Conservation (phyloP, 2,797 vertebrate species). For the Tachyglossus aculeatus region DNA sequence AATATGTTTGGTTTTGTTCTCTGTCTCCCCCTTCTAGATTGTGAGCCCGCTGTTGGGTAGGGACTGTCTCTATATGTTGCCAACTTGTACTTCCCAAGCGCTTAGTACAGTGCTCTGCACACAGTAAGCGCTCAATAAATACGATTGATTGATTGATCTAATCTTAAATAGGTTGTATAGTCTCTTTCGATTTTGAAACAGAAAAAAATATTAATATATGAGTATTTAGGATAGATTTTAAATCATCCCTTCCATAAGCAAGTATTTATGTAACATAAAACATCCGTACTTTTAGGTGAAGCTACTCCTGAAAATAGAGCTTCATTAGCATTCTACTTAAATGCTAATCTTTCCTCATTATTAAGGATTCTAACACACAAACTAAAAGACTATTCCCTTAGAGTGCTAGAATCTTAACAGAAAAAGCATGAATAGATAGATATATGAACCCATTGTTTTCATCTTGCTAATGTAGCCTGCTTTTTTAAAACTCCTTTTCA, state of each 20-base stretch:
- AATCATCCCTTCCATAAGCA: slow-evolving; percentile 28
- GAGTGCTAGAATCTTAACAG: slow-evolving; percentile 1
- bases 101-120: too few relatives aligned
- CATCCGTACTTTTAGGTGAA: slow-evolving; percentile 13
- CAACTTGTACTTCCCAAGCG: too few relatives aligned
- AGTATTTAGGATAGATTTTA: slow-evolving; percentile 21
- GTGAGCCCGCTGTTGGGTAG: too few relatives aligned
- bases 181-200: slow-evolving; percentile 23
- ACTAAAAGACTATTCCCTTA: background rate
- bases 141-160: too few relatives aligned
- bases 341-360: slow-evolving; percentile 19
- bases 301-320: background rate
- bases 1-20: too few relatives aligned
- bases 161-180: slow-evolving; percentile 22
- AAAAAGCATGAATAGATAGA: slow-evolving; percentile 22
- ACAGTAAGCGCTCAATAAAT: too few relatives aligned
- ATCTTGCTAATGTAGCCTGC: slow-evolving; percentile 46
- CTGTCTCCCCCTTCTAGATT: too few relatives aligned
- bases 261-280: slow-evolving; percentile 16
- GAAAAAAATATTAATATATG: slow-evolving; percentile 20
- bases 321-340: slow-evolving; percentile 15
- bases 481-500: slow-evolving; percentile 39
- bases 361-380: background rate
- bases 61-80: too few relatives aligned
- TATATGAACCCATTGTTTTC: slow-evolving; percentile 38